phyloP scores from a whole-genome alignment of 2,113 vertebrate genomes.

The Agapornis roseicollis region DNA sequence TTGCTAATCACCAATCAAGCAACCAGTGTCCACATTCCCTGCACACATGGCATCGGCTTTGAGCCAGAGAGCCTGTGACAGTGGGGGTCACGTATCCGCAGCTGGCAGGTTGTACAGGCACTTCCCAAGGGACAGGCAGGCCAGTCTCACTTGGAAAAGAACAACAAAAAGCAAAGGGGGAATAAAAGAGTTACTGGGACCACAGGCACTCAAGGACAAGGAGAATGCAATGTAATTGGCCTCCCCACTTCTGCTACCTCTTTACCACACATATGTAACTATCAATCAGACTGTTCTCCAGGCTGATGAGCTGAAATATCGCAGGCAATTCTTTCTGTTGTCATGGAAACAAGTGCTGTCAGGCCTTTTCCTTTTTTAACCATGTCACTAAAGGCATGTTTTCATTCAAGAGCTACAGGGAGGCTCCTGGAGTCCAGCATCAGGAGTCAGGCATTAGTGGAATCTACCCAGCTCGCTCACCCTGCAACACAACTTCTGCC shows the following conservation, averaged over 20 bases:
- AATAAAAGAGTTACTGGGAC: not conserved
- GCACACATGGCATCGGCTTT: accelerated
- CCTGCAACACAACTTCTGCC: not conserved
- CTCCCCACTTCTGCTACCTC: not conserved
- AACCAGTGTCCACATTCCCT: not conserved
- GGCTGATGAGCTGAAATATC: slow-evolving; percentile 64
- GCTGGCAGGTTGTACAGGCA: not conserved
- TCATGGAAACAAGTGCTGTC: slow-evolving; percentile 69
- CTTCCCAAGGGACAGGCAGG: not conserved
- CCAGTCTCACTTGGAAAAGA: not conserved
- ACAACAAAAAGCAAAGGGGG: not conserved
- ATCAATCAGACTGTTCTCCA: slow-evolving; percentile 54
- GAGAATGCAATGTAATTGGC: slow-evolving; percentile 26
- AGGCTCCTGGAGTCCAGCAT: not conserved
- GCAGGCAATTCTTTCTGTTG: slow-evolving; percentile 65
- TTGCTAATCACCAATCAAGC: not conserved
- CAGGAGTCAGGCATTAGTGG: not conserved
- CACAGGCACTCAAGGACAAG: slow-evolving; percentile 9
- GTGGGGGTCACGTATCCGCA: not conserved
- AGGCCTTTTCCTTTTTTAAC: slow-evolving; percentile 39
- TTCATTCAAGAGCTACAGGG: not conserved
- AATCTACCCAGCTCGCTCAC: not conserved
- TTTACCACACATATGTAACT: not conserved
- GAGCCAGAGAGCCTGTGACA: not conserved
- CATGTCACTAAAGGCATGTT: slow-evolving; percentile 41